Evolutionary conservation across 2,888 invertebrate genomes (phyloP).

Genomic region (Drosophila birchii): DNA sequence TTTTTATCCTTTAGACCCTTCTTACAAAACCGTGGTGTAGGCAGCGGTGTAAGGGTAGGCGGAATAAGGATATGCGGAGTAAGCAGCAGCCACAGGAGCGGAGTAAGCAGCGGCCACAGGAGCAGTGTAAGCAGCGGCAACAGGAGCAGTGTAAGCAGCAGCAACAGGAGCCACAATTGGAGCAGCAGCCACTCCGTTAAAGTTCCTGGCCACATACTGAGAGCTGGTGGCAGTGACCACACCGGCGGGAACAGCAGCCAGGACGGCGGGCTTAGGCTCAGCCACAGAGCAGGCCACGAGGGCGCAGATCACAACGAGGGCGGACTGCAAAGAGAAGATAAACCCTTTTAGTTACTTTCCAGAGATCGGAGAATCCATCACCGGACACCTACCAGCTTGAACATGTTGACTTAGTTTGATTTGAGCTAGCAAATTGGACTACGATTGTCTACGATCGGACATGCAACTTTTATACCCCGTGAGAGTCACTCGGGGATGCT

Average conservation of each 20-base stretch:
- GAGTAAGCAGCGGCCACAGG: conserved; percentile 65
- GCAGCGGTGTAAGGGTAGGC: conserved; percentile 55
- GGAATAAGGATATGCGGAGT: conserved; percentile 56
- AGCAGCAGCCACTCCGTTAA: conserved; percentile 85
- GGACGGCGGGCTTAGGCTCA: conserved; percentile 85
- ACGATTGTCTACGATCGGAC: conserved; percentile 32
- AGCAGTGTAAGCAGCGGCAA: conserved; percentile 67
- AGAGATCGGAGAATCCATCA: not conserved
- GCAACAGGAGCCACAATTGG: conserved; percentile 70
- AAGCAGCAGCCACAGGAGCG: conserved; percentile 72
- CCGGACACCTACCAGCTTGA: conserved; percentile 77
- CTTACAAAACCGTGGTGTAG: conserved; percentile 75
- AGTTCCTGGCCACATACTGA: conserved; percentile 87
- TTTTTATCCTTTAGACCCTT: not conserved
- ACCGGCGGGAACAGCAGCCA: conserved; percentile 79
- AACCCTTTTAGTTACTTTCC: not conserved
- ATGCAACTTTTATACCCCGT: conserved; percentile 73
- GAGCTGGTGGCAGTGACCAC: conserved; percentile 87
- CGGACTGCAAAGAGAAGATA: conserved; percentile 69
- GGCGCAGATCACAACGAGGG: conserved; percentile 84
- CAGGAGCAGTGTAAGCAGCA: conserved; percentile 69
- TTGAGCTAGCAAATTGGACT: conserved; percentile 70
- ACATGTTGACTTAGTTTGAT: conserved; percentile 72
- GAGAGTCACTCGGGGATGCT: conserved; percentile 25
- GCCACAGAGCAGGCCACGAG: conserved; percentile 85